Base-by-base conservation (phyloP, 2,888 invertebrate genomes). In the Baronia brevicornis region DNA sequence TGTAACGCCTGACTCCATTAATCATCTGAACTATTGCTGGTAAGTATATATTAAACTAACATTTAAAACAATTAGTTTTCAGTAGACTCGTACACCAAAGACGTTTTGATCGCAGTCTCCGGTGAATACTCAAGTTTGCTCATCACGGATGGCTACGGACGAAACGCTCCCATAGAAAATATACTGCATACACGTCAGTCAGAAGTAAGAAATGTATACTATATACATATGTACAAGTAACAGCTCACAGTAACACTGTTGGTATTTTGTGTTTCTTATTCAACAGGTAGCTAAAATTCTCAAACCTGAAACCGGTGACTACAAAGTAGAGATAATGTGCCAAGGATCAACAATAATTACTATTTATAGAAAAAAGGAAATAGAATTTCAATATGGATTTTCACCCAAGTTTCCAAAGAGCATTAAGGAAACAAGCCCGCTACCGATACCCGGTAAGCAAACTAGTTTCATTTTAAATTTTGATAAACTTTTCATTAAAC, bases 401-500 rank as follows among this genome's bases (percentile, higher is more conserved):
- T 70, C 74, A 0, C 52, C 60, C 0, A 55, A 45, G 37, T 11
- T 36, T 3, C 68, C 75, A 0, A 55, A 57, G 24, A 64, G 40
- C 19, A 40, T 77, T n/a, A 47, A 30, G 2, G 79, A 79, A 51
- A 78, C 80, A 0, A 62, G 60, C 17, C 9, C 19, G 2, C 48
- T 51, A 22, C 82, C 82, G 1, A 39, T 78, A 25, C 63, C 77
- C 54, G 75, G 82, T 78, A 58, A 44, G 21, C 28, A n/a, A 7
- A 12, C 15, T 7, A 14, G 26, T 35, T 34, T 5, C 36, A 43
- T 32, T 31, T 20, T 43, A 35, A 5, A 35, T 43, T 29, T 11
- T 39, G 3, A 37, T 47, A 28, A 29, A 37, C 9, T 24, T 37
- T n/a, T 39, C 35, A 19, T 28, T 28, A 3, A 21, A 31, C 7